Evolutionary conservation across 1,140 invertebrate species (phyloP), one percentile per base, ranked within the genome.

Genomic region (Lucilia sericata): DNA sequence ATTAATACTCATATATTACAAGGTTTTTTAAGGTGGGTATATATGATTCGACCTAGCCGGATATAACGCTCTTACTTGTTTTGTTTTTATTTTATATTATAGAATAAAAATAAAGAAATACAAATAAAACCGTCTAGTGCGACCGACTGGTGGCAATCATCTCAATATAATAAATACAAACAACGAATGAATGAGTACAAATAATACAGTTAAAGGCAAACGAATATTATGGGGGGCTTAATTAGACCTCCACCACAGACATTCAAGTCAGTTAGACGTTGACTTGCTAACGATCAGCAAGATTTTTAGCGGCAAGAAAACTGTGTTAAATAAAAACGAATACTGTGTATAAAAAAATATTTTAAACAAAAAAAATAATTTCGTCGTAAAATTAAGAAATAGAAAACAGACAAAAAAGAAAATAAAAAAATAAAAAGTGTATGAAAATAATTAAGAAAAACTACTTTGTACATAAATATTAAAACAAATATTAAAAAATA

Each of bases 271-370:
- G 65, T 70, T 70, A 70, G 19, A 10, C n/a, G 17, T 70, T 70
- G 65, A 70, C 65, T 70, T 17, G 65, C 65, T 70, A 70, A 9
- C 19, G 65, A 70, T 70, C 65, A 70, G n/a, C 65, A 70, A 70
- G 65, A 70, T 10, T 70, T 21, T 55, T 55, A 55, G 17, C 17
- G 13, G 51, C 51, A 55, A 55, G 51, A 12, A 55, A 55, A 55
- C 51, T 42, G 42, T 42, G 42, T 42, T 42, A 30, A 30, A 9
- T 49, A 49, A 49, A 49, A 49, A 49, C 49, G 49, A 49, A 49
- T 49, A 49, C 9, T 49, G 49, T 49, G 51, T 55, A 17, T 13
- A 55, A 14, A 55, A 55, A 12, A n/a, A 55, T n/a, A 55, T 17
- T 30, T 30, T 30, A 51, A 10, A 51, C 14, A 51, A 42, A 42